phyloP scores from a whole-genome alignment of 2,113 vertebrate species.

The Colinus virginianus region DNA sequence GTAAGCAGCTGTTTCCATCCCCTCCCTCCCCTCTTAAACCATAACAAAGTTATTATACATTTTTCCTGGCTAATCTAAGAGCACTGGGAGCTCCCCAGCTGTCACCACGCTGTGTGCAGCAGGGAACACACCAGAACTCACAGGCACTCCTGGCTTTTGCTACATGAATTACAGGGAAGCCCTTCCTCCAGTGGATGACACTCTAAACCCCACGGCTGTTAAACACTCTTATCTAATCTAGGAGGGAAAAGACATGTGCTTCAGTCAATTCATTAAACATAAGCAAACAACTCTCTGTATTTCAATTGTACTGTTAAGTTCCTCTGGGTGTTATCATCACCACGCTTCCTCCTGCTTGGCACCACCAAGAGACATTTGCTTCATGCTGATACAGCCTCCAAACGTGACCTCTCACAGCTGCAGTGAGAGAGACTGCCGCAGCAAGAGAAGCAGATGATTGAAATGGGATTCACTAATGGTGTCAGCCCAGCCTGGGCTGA shows the following conservation, averaged over 20 bases:
- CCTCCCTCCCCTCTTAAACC: not conserved
- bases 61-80: not conserved
- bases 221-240: not conserved
- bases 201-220: not conserved
- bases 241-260: not conserved
- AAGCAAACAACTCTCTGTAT: not conserved
- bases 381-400: not conserved
- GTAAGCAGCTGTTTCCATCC: conserved; percentile 26
- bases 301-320: not conserved
- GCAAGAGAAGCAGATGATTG: not conserved
- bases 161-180: not conserved
- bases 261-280: not conserved
- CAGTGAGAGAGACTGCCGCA: not conserved
- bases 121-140: not conserved
- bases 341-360: not conserved
- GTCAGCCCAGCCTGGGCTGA: not conserved
- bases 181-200: accelerated
- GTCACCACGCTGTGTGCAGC: not conserved
- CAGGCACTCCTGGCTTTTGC: not conserved
- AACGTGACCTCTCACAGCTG: not conserved
- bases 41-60: not conserved
- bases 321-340: not conserved
- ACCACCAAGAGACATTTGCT: not conserved
- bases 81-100: conserved; percentile 13
- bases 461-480: not conserved